Base-by-base conservation (phyloP, 2,113 vertebrate species). In the Nothoprocta perdicaria region DNA sequence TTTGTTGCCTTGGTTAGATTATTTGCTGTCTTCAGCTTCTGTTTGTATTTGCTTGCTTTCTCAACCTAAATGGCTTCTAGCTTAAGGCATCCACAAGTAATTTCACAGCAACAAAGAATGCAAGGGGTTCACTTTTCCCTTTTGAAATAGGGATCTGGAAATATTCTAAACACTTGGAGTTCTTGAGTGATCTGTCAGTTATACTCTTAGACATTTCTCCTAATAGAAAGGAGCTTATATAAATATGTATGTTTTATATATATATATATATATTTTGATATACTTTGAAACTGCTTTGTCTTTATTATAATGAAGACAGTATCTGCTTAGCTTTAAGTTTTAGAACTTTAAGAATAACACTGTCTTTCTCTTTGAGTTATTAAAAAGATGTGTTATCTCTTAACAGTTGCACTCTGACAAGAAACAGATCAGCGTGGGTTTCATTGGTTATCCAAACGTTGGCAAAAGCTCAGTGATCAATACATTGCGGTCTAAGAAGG, bases 381-480 rank as follows among this genome's bases (percentile, higher is more conserved):
- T 76, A 43, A 74, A 63, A 65, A 38, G 8, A 6, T 1, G 1
- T 57, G 6, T 86, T 79, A 4, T 83, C 85, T 93, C 86, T 80
- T 19, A 40, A 88, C 97, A 99, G 99, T 97, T 99, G 33, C 99
- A 99, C 94, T 98, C 98, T 72, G 99, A 99, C 97, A 99, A 99
- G 98, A 99, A 99, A 48, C 99, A 99, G 98, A 99, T 99, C 96
- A 99, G 99, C 1, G 99, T 99, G 63, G 99, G 99, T 29, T 99
- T 99, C 96, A 99, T 99, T 33, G 99, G 99, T 46, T 99, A 99
- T 91, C 99, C 99, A 11, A 99, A 99, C 6, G 99, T 99, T 81
- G 99, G 99, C 95, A 99, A 99, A 96, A 99, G 99, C 96, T 99
- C 99, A 2, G 97, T 99, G 89, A 99, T 99, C 96, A 99, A 99